Evolutionary conservation across 1,140 invertebrate genomes (phyloP).

Genomic region (Myzus persicae): DNA sequence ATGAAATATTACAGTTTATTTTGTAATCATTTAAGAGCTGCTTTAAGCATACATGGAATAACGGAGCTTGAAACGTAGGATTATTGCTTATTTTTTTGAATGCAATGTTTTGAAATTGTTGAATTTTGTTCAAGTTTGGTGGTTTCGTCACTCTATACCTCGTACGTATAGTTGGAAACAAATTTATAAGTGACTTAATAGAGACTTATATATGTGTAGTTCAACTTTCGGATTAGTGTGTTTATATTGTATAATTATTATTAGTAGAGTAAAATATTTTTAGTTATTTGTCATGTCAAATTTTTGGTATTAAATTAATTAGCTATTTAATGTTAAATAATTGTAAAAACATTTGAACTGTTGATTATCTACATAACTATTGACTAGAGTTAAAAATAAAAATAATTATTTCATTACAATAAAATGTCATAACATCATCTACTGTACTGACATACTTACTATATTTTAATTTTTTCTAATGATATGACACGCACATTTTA

Average conservation of each 20-base stretch:
- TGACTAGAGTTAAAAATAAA: conserved; percentile 22
- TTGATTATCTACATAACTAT: neutral
- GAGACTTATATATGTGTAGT: neutral
- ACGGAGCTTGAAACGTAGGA: neutral
- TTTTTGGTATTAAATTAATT: neutral
- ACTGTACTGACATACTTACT: neutral
- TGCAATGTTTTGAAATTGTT: neutral
- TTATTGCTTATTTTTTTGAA: neutral
- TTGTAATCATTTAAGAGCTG: neutral
- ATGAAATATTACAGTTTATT: neutral
- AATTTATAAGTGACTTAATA: neutral
- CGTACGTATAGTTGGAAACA: neutral
- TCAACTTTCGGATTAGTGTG: neutral
- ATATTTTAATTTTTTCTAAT: neutral
- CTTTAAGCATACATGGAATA: neutral
- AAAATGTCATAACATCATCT: neutral
- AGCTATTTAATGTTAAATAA: neutral
- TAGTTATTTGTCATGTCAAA: neutral
- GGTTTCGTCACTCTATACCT: neutral
- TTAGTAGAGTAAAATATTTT: neutral
- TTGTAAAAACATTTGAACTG: neutral
- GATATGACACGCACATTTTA: neutral
- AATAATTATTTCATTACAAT: neutral
- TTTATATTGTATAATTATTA: neutral
- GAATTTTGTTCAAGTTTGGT: neutral